Percentiles rank a stretch among this genome's conserved stretches.
phyloP scores from a whole-genome alignment of 2,888 invertebrate genomes.

The Drepanosiphum platanoidis region DNA sequence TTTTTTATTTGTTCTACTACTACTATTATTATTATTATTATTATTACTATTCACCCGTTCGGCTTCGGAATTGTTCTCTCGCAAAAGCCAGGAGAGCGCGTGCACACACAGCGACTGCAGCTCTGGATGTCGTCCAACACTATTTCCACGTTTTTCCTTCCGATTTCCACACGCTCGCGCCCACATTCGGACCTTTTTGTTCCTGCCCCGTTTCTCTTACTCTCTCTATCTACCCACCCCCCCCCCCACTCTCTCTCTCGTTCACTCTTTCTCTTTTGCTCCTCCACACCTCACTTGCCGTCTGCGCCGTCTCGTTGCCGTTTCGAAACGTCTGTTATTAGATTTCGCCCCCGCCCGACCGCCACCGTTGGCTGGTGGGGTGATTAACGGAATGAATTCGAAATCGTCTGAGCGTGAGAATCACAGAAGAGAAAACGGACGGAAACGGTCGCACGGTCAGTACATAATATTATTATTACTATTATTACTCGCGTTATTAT shows the following conservation, averaged over 20 bases:
- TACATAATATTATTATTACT: constrained; percentile 2
- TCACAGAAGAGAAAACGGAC: constrained; percentile 47
- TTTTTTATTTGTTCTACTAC: not conserved
- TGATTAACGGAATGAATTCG: constrained; percentile 54
- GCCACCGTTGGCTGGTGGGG: not conserved
- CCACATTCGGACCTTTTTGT: constrained; percentile 30
- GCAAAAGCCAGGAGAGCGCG: not conserved
- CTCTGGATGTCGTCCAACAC: constrained; percentile 54
- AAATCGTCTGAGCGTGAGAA: constrained; percentile 48
- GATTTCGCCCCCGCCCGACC: constrained; percentile 8
- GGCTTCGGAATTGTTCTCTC: constrained; percentile 12
- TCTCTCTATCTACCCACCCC: not conserved
- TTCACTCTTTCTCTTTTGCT: not conserved
- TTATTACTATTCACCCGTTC: not conserved
- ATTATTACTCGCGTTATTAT: not conserved
- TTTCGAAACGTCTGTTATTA: constrained; percentile 41
- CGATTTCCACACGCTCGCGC: not conserved
- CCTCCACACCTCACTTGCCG: too few relatives aligned
- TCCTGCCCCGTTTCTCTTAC: not conserved
- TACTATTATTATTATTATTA: too few relatives aligned
- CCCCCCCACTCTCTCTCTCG: not conserved
- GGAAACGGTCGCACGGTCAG: constrained; percentile 44
- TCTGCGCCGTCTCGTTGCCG: not conserved
- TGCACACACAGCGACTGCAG: not conserved
- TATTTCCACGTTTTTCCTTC: constrained; percentile 53